Evolutionary conservation across 2,113 vertebrate genomes (phyloP), one percentile per base, ranked within the genome.

Genomic region (Elgaria multicarinata): DNA sequence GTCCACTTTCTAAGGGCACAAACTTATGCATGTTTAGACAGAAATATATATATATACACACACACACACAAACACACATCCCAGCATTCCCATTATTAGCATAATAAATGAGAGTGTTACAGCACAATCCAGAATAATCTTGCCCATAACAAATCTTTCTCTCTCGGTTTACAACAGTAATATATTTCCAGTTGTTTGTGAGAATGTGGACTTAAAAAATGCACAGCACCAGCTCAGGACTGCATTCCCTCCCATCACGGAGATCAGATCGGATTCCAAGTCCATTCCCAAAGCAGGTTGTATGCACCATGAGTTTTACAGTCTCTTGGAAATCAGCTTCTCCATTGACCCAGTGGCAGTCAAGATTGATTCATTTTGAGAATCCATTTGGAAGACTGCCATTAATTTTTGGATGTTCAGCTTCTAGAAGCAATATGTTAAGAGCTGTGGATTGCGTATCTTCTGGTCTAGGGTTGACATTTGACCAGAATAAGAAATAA

Each of bases 1-100:
- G 91, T 93, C 93, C 90, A 93, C 94, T 89, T 93, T 77, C 90
- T 95, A 55, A 81, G 90, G 87, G 87, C 72, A 24, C 69, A 72
- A 36, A 36, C n/a, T 16, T 72, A 62, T 20, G 16, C 58, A 62
- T 20, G 18, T 20, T 62, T 62, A 62, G 58, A 22, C 58, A 62
- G 58, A 62, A 62, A 62, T 4, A 62, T 14, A 4, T 62, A n/a
- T n/a, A n/a, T n/a, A n/a, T n/a, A n/a, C n/a, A n/a, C n/a, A n/a
- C n/a, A n/a, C n/a, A n/a, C n/a, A n/a, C n/a, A n/a, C n/a, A n/a
- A 3, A 50, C 22, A 62, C 58, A 62, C 3, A 10, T 62, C 58
- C 58, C 58, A 62, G 58, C 58, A 62, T 62, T 20, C 58, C 12
- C 58, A 72, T n/a, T n/a, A n/a, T 72, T n/a, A n/a, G n/a, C n/a